Base-by-base conservation (phyloP, 2,888 invertebrate species). In the Petrolisthes manimaculis region DNA sequence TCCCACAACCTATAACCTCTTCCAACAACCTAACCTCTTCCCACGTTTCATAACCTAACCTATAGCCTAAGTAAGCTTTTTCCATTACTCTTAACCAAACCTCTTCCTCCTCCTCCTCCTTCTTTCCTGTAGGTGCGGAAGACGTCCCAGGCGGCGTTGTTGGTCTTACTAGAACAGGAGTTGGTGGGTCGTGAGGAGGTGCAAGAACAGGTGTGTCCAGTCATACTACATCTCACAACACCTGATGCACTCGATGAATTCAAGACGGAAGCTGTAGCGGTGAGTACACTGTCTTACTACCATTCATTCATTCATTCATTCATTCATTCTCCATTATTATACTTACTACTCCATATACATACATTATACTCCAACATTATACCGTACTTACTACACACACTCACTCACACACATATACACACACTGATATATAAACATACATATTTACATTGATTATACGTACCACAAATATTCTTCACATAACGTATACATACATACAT, bases 161-260 rank as follows among this genome's bases (percentile, higher is more conserved):
- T 95, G 91, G 94, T 94, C 71, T 93, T 96, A 77, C 93, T 96
- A 92, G 95, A 96, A 92, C 95, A 95, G 90, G 94, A 94, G 84
- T 93, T 95, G 77, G 94, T 96, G 86, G 94, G 94, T 80, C 93
- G 94, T 92, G 94, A 93, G 86, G 95, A 95, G 92, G 94, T 95
- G 84, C 95, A 95, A 92, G 93, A 94, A 80, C 94, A 95, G 92
- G 94, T 96, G 80, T 95, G 95, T 92, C 95, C 95, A 14, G 94
- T 95, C 53, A 94, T 96, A 83, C 92, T 95, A 88, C 94, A 95
- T 67, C 93, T 95, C 89, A 94, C 95, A 9, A 93, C 94, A 89
- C 93, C 93, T 75, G 94, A 94, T 74, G 94, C 94, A 85, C 92
- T 94, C 83, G 93, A 94, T 89, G 95, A 95, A 91, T 94, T 94